These are phyloP conservation scores for Sciaenops ocellatus DNA, from an alignment of 2,797 vertebrate species.

Conservation along the genomic window DNA sequence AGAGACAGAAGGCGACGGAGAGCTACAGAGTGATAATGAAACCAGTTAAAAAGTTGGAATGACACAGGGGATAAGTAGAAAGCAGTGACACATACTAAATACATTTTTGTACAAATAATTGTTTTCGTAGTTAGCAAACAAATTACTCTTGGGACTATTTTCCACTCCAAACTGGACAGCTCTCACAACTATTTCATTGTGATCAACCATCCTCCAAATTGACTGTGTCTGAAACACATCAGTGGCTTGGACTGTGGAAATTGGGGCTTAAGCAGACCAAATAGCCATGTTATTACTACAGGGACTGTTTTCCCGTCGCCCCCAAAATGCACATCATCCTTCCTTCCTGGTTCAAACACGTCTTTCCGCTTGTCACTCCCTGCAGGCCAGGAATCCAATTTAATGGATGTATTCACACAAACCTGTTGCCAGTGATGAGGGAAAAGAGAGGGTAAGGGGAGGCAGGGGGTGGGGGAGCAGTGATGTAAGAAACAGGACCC, in stretches of 20 bases:
- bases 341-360: conserved; percentile 72
- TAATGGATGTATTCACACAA: conserved; percentile 84
- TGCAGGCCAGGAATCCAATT: conserved; percentile 84
- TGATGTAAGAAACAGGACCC: conserved; percentile 70
- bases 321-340: conserved; percentile 75
- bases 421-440: conserved; percentile 75
- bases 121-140: conserved; percentile 60
- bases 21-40: conserved; percentile 45
- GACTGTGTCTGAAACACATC: conserved; percentile 81
- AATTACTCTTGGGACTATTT: conserved; percentile 45
- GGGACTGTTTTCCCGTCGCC: conserved; percentile 65
- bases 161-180: conserved; percentile 54
- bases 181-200: conserved; percentile 56
- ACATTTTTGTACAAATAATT: conserved; percentile 53
- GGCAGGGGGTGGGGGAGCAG: conserved; percentile 25
- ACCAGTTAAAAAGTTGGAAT: conserved; percentile 47
- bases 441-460: conserved; percentile 40
- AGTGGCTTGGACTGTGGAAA: conserved; percentile 72
- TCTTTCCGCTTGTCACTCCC: conserved; percentile 75
- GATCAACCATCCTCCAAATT: conserved; percentile 74
- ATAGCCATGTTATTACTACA: conserved; percentile 77
- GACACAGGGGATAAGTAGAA: conserved; percentile 24
- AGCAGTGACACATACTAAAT: conserved; percentile 25
- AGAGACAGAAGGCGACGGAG: conserved; percentile 18
- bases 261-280: conserved; percentile 77